Conservation (phyloP, 1,140 invertebrate genomes). For the Melipona quadrifasciata region DNA sequence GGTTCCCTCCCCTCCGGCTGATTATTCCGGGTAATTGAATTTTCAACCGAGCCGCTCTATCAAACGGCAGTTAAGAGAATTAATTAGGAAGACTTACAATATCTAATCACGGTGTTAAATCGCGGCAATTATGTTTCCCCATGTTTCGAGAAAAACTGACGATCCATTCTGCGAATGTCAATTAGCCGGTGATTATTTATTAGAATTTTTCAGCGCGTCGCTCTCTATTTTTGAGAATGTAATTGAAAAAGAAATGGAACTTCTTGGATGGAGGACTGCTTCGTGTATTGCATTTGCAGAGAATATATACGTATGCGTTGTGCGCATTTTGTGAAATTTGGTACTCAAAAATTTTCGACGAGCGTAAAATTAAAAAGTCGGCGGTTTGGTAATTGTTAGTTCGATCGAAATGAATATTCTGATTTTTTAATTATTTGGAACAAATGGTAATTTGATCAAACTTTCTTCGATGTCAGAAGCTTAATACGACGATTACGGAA, state of each 20-base stretch:
- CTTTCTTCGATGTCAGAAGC: too few species aligned
- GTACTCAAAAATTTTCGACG: too few species aligned
- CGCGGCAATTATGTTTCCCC: neutral
- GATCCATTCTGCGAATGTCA: too few species aligned
- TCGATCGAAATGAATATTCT: neutral
- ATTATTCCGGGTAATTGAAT: slow-evolving; percentile 23
- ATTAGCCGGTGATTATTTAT: too few species aligned
- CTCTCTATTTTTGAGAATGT: too few species aligned
- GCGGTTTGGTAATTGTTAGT: neutral
- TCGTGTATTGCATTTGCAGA: too few species aligned
- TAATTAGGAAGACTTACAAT: neutral
- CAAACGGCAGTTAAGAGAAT: neutral
- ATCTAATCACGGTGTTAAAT: neutral
- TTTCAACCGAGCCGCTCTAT: neutral
- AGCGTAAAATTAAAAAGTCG: neutral
- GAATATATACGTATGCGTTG: too few species aligned
- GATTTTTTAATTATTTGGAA: neutral
- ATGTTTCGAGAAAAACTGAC: neutral
- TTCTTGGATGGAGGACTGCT: too few species aligned
- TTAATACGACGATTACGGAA: too few species aligned
- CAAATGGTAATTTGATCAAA: neutral
- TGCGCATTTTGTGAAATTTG: too few species aligned
- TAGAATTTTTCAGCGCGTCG: too few species aligned
- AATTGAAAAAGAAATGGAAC: too few species aligned
- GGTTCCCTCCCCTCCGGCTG: neutral